Evolutionary conservation across 2,797 vertebrate genomes (phyloP), one percentile per base, ranked within the genome.

Genomic region (Furcifer pardalis): DNA sequence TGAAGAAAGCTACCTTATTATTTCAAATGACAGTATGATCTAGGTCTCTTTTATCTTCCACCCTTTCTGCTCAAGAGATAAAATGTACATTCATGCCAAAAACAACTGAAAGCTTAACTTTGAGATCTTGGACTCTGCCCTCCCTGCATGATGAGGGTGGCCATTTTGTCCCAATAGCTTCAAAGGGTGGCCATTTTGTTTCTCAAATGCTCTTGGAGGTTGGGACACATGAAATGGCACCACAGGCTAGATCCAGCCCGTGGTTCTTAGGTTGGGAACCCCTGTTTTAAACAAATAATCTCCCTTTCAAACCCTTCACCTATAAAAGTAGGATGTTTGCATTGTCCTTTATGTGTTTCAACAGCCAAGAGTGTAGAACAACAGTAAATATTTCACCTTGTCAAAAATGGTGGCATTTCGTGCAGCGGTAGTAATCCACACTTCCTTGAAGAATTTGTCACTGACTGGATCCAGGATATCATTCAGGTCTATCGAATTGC

Each of bases 381-480:
- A 13, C 44, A 0, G 0, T 0, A 46, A 30, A 15, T 75, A 79
- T 17, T 88, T 95, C 75, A 99, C 99, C 96, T 96, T 97, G 89
- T 99, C 98, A 79, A 98, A 99, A 93, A 99, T 98, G 82, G 97
- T 97, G 92, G 97, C 98, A 52, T 99, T 99, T 60, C 97, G 96
- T 65, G 97, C 96, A 12, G 96, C 96, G 0, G 97, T 99, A 71
- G 97, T 84, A 95, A 99, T 95, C 98, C 98, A 99, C 65, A 98
- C 95, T 82, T 99, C 98, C 93, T 99, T 99, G 93, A 99, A 99
- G 96, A 99, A 99, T 17, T 95, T 97, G 89, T 99, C 98, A 63
- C 97, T 97, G 92, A 99, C 85, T 0, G 98, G 98, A 93, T 99
- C 98, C 1, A 96, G 96, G 87, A 99, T 93, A 19, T 98, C 94